A percentile compares a stretch with the other conserved stretches of the same genome.
Conservation (phyloP, 2,113 vertebrate genomes). For the Phrynosoma platyrhinos region DNA sequence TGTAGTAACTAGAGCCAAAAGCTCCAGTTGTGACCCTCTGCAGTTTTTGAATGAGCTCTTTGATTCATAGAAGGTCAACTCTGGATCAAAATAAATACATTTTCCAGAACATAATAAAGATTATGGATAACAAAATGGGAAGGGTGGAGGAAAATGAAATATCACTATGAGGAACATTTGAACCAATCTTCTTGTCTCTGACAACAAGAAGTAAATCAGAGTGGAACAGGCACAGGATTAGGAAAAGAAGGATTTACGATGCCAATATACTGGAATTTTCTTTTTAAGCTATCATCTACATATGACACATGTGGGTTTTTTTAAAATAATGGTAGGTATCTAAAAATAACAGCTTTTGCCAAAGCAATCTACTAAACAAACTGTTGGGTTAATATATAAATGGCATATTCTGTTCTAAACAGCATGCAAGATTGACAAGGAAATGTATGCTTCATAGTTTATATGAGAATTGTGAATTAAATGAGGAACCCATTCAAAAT, state of each 20-base stretch:
- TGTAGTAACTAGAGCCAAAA: too few relatives aligned
- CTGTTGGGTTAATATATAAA: constrained; percentile 44
- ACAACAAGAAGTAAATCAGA: neutral
- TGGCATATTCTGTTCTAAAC: constrained; percentile 2
- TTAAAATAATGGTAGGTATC: neutral
- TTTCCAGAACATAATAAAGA: neutral
- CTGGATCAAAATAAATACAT: neutral
- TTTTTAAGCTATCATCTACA: neutral
- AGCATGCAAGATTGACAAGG: constrained; percentile 33
- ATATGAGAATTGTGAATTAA: constrained; percentile 38
- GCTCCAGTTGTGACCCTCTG: too few relatives aligned
- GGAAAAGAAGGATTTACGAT: neutral
- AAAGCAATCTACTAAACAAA: constrained; percentile 38
- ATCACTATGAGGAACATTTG: neutral
- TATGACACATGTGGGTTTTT: neutral
- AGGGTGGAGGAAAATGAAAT: neutral
- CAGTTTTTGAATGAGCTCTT: too few relatives aligned
- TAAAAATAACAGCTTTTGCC: neutral
- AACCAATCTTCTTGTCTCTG: neutral
- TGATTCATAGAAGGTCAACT: neutral
- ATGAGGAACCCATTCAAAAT: neutral
- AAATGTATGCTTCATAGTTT: constrained; percentile 62
- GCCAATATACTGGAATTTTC: neutral
- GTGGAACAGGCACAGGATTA: neutral
- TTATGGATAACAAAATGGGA: neutral